phyloP scores from a whole-genome alignment of 2,113 vertebrate genomes.

The Pyrgilauda ruficollis region DNA sequence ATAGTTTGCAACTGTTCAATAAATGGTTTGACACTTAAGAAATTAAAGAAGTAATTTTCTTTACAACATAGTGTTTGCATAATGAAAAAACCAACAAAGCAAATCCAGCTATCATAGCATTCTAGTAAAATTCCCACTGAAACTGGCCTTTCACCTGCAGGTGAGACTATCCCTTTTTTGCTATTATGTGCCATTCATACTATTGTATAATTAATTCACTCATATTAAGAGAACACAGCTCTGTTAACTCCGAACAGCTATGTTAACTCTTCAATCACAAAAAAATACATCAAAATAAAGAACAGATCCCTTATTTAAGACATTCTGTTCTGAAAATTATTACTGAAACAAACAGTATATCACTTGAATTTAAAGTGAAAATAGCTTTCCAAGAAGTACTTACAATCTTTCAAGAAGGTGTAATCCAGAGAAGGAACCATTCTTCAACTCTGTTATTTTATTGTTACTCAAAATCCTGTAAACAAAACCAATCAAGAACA shows the following conservation, averaged over 20 bases:
- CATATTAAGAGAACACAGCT: not conserved
- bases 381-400: conserved; percentile 63
- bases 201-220: not conserved
- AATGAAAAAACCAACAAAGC: not conserved
- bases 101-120: not conserved
- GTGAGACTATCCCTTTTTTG: not conserved
- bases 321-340: not conserved
- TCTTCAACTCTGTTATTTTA: conserved; percentile 92
- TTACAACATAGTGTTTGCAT: not conserved
- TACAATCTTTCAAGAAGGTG: conserved; percentile 91
- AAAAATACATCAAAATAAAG: not conserved
- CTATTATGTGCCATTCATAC: not conserved
- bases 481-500: conserved; percentile 29
- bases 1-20: not conserved
- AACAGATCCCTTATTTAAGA: not conserved
- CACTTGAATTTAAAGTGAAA: not conserved
- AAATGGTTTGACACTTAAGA: not conserved
- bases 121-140: not conserved
- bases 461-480: conserved; percentile 94
- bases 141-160: not conserved
- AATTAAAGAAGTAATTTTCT: not conserved
- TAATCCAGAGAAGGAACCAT: conserved; percentile 90
- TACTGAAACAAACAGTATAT: not conserved
- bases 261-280: not conserved
- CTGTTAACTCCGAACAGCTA: not conserved